Evolutionary conservation across 2,888 invertebrate genomes (phyloP).

Genomic region (Fabriciana adippe): DNA sequence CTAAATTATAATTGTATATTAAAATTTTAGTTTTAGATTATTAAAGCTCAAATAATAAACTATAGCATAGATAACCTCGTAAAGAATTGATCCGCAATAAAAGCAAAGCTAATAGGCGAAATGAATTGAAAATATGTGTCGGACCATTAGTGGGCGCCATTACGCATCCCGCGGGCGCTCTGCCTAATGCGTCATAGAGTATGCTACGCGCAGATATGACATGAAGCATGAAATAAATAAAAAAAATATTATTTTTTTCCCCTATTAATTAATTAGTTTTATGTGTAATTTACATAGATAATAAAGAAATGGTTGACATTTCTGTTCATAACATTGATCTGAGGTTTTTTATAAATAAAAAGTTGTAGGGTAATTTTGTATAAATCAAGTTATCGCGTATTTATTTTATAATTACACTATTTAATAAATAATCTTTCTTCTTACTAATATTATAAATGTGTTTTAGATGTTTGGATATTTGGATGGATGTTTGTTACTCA

Average conservation of each 20-base stretch:
- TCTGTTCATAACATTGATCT: too few species aligned
- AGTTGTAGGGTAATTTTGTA: too few species aligned
- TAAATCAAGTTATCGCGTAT: too few species aligned
- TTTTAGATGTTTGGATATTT: too few species aligned
- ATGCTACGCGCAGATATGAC: slow-evolving; percentile 33
- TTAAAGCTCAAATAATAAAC: slow-evolving; percentile 3
- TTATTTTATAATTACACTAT: too few species aligned
- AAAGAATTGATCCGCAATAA: slow-evolving; percentile 53
- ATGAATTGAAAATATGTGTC: slow-evolving; percentile 72
- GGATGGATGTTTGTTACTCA: too few species aligned
- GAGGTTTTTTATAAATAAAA: too few species aligned
- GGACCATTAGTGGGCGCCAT: slow-evolving; percentile 62
- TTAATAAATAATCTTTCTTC: too few species aligned
- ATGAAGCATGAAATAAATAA: not conserved
- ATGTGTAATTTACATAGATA: too few species aligned
- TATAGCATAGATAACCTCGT: slow-evolving; percentile 32
- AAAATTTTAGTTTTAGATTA: too few species aligned
- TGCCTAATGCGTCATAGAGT: slow-evolving; percentile 57
- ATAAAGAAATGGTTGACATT: too few species aligned
- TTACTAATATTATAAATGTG: too few species aligned
- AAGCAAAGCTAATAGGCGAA: slow-evolving; percentile 51
- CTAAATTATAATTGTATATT: not conserved
- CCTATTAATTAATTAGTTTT: not conserved
- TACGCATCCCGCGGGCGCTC: slow-evolving; percentile 59
- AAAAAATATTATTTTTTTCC: not conserved